Base-by-base conservation (phyloP, 1,140 invertebrate genomes). In the Drosophila orena region DNA sequence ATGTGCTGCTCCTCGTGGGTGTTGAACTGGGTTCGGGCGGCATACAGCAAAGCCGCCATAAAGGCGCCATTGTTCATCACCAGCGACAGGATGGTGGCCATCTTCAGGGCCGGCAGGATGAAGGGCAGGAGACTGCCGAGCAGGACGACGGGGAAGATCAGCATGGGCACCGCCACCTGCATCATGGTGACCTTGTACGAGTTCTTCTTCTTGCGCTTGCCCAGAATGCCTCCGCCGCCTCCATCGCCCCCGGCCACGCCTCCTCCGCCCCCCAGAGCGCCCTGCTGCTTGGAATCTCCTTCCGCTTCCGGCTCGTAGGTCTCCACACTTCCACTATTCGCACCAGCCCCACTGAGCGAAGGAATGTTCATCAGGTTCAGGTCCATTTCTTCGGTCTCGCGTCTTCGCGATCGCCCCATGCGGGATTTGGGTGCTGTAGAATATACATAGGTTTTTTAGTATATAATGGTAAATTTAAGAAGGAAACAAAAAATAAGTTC, bases 21-120 rank as follows among this genome's bases (percentile, higher is more conserved):
- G 54, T 72, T 90, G 35, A 74, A 81, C 66, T 54, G 90, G 44
- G 53, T 89, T 27, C 72, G 77, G 20, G 60, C 73, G 0, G 91
- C 91, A 27, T 92, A 92, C 46, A 92, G 66, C 15, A 92, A 38
- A 24, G 91, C 91, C 1, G 91, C 90, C 61, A 92, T 66, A 22
- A 92, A 89, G 27, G 91, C 91, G 20, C 90, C 91, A 57, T 92
- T 92, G 55, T 92, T 92, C 80, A 92, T 76, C 8, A 92, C 60
- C 24, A 91, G 77, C 10, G 91, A 81, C 55, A 91, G 53, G 3
- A 92, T 88, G n/a, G 91, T 92, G 50, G 91, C 91, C 90, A 92
- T 91, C 50, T 92, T 92, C 0, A 92, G 70, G 0, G 90, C 90
- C 8, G 91, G 91, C 58, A 92, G 46, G 1, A 92, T 49, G 30